Base-by-base conservation (phyloP, 2,888 invertebrate genomes). In the Pseudococcus jackbeardsleyi region DNA sequence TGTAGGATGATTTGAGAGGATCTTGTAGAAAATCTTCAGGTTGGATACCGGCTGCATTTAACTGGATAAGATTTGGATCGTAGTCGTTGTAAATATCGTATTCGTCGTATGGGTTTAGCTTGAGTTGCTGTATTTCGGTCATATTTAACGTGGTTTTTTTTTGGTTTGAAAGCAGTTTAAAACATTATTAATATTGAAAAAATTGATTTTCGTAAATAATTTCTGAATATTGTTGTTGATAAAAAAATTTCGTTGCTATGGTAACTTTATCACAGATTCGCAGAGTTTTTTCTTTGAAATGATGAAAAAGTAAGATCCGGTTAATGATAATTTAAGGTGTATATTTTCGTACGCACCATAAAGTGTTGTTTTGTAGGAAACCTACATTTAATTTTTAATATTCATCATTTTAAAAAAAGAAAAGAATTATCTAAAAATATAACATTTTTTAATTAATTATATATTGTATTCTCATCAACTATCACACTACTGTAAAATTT, bases 1-100 rank as follows among this genome's bases (percentile, higher is more conserved):
- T 79, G 59, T 88, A 82, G 15, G 88, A 88, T 33, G 88, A 88
- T 88, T 88, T 88, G 15, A 88, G 19, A 11, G 82, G 79, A 54
- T 82, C 79, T 85, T 42, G 19, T 0, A 85, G 17, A 17, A 72
- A 46, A 8, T 88, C 88, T 26, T 88, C 59, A 12, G 42, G 72
- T 12, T 86, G 46, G 19, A 86, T 46, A 8, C 46, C 79, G 19
- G 79, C 46, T 19, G n/a, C 46, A 11, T 19, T 82, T 4, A 82
- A 12, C 11, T 82, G 79, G 17, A 82, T 46, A 0, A 86, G 22
- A 48, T 86, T 86, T 12, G 33, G 68, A 77, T 86, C 68, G 68
- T 86, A 86, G 7, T 86, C 68, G n/a, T 50, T 50, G 26, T 88
- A 88, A n/a, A 79, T 48, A 22, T 88, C 88, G 59, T 88, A 88